Evolutionary conservation across 2,113 vertebrate genomes (phyloP), one percentile per base, ranked within the genome.

Genomic region (Mionectes macconnelli): DNA sequence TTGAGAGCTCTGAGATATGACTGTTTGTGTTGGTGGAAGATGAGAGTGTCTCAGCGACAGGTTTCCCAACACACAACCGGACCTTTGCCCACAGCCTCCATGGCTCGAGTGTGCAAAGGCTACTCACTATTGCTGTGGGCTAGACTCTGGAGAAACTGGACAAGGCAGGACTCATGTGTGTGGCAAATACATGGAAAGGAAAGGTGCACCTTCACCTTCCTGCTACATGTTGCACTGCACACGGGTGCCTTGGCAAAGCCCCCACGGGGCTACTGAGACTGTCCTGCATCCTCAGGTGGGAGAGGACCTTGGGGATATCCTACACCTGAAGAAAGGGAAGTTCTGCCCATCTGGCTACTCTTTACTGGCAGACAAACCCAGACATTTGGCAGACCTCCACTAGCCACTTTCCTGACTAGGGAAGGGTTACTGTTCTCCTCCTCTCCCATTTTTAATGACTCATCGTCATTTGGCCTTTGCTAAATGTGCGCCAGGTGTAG

Each of bases 211-310:
- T 75, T 55, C 56, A 37, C 17, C 25, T 63, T 90, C 14, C 16
- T 1, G 1, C 21, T 75, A 42, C 18, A 30, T 14, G 49, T 6
- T 39, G 23, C 7, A 40, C 12, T 37, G 44, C 30, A 77, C 10
- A 47, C 0, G 0, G 3, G 19, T n/a, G 24, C 4, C 17, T 16
- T 4, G 3, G 59, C 22, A 89, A 2, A 4, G 57, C 4, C 10
- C 3, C 19, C 42, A 2, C 0, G 1, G 25, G 12, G 4, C 0
- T 79, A 20, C 42, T 90, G 66, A 83, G 70, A 16, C 9, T 63
- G 21, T n/a, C 22, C 31, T 66, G 62, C 20, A 53, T 33, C 33
- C 47, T 40, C 4, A 25, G 21, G 9, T 63, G 18, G 18, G 12
- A 76, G 23, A 80, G 3, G 4, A n/a, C 39, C 27, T 37, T 84